phyloP scores from a whole-genome alignment of 2,113 vertebrate species.

The Tragulus kanchil region DNA sequence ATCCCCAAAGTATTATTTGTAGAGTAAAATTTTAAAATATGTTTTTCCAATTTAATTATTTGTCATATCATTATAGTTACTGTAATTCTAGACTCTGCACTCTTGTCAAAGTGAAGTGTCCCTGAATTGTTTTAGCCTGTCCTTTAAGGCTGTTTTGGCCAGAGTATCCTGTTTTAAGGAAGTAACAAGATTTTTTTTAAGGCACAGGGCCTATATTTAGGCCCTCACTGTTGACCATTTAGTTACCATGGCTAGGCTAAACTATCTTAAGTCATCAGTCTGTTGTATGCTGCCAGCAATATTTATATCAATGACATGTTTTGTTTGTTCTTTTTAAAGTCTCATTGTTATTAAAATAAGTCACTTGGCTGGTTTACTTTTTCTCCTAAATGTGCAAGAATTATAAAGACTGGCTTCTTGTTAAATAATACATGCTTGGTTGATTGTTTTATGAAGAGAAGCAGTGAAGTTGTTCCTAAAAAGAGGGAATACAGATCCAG shows the following conservation, averaged over 20 bases:
- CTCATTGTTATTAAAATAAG: constrained; percentile 43
- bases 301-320: constrained; percentile 27
- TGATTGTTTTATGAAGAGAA: constrained; percentile 33
- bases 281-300: constrained; percentile 49
- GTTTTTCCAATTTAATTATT: constrained; percentile 18
- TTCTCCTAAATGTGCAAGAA: constrained; percentile 15
- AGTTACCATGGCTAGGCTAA: constrained; percentile 53
- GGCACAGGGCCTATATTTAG: constrained; percentile 58
- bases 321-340: constrained; percentile 56
- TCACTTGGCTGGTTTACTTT: not conserved
- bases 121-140: constrained; percentile 27
- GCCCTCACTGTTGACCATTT: constrained; percentile 35
- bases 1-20: constrained; percentile 10
- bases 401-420: constrained; percentile 39
- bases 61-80: not conserved
- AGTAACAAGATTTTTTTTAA: constrained; percentile 49
- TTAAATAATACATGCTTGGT: constrained; percentile 9
- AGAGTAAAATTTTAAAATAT: constrained; percentile 10
- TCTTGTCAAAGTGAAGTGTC: not conserved
- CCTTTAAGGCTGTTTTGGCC: not conserved
- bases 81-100: not conserved
- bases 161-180: constrained; percentile 54
- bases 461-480: constrained; percentile 30
- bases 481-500: constrained; percentile 34
- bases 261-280: constrained; percentile 1